Percentiles rank a stretch among this genome's conserved stretches.
These are phyloP conservation scores for Cheilosia impressa DNA, from an alignment of 2,888 invertebrate genomes.

Conservation along the genomic window DNA sequence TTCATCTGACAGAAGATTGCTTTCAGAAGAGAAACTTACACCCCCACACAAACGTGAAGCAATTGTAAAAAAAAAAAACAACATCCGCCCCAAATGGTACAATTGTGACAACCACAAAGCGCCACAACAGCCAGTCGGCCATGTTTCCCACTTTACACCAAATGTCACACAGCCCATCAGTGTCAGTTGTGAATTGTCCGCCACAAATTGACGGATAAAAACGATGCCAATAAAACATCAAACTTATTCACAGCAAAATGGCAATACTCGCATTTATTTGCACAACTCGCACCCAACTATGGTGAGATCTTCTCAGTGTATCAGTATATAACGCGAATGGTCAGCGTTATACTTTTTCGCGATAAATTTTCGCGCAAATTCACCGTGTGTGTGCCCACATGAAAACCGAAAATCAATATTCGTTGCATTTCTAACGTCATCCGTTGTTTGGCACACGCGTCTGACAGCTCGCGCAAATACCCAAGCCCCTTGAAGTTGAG, in stretches of 20 bases:
- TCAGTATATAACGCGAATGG: too few relatives aligned
- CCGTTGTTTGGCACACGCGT: conserved; percentile 49
- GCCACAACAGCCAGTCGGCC: not conserved
- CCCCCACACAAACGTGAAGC: too few relatives aligned
- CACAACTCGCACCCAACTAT: not conserved
- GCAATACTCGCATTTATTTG: conserved; percentile 41
- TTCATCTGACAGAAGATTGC: too few relatives aligned
- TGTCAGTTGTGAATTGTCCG: conserved; percentile 46
- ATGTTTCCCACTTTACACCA: not conserved
- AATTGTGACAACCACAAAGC: not conserved
- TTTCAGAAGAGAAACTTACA: too few relatives aligned
- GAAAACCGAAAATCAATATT: conserved; percentile 58
- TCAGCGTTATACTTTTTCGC: not conserved
- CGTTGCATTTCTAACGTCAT: conserved; percentile 70
- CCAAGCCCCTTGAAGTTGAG: conserved; percentile 59
- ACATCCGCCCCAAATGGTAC: not conserved
- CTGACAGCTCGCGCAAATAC: conserved; percentile 51
- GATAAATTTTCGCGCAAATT: conserved; percentile 53
- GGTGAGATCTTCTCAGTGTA: not conserved
- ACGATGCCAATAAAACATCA: conserved; percentile 52
- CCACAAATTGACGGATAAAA: conserved; percentile 42
- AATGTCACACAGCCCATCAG: conserved; percentile 16
- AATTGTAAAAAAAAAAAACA: too few relatives aligned
- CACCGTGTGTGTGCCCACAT: conserved; percentile 54
- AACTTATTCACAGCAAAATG: conserved; percentile 49